Conservation (phyloP, 2,113 vertebrate genomes). For the Chascanopsetta lugubris region DNA sequence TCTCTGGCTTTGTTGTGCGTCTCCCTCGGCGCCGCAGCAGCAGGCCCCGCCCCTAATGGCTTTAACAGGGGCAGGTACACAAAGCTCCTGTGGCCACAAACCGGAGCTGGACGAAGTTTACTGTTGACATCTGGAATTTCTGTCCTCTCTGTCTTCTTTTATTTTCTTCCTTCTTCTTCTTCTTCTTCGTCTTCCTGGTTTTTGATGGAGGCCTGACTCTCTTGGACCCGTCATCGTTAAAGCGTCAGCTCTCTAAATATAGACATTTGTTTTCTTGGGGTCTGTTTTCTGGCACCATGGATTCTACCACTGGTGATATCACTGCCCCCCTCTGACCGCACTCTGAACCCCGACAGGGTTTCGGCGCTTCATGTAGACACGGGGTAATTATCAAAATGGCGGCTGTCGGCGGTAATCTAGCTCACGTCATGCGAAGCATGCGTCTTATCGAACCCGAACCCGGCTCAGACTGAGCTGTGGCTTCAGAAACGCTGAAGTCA, state of each 20-base stretch:
- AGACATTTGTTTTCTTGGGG: constrained; percentile 66
- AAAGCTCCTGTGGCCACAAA: constrained; percentile 79
- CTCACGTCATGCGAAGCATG: constrained; percentile 30
- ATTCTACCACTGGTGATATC: constrained; percentile 57
- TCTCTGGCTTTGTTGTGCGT: constrained; percentile 70
- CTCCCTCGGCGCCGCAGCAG: constrained; percentile 58
- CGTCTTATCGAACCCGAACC: constrained; percentile 44
- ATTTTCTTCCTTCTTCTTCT: constrained; percentile 66
- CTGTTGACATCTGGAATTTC: constrained; percentile 85
- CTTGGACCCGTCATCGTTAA: constrained; percentile 67
- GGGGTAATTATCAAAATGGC: constrained; percentile 58
- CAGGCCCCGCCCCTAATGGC: constrained; percentile 82
- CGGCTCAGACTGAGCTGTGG: constrained; percentile 18
- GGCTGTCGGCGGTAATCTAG: constrained; percentile 53
- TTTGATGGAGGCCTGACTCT: constrained; percentile 76
- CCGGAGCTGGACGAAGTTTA: constrained; percentile 82
- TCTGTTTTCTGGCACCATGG: constrained; percentile 36
- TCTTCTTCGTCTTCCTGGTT: constrained; percentile 26
- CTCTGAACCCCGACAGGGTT: constrained; percentile 51
- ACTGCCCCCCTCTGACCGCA: constrained; percentile 52
- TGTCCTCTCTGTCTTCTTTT: constrained; percentile 70
- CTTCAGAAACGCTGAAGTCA: too few relatives aligned
- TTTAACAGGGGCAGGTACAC: constrained; percentile 83
- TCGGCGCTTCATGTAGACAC: constrained; percentile 31
- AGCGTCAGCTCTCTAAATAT: constrained; percentile 68